Conservation (phyloP, 2,888 invertebrate genomes). For the Tubulanus polymorphus region DNA sequence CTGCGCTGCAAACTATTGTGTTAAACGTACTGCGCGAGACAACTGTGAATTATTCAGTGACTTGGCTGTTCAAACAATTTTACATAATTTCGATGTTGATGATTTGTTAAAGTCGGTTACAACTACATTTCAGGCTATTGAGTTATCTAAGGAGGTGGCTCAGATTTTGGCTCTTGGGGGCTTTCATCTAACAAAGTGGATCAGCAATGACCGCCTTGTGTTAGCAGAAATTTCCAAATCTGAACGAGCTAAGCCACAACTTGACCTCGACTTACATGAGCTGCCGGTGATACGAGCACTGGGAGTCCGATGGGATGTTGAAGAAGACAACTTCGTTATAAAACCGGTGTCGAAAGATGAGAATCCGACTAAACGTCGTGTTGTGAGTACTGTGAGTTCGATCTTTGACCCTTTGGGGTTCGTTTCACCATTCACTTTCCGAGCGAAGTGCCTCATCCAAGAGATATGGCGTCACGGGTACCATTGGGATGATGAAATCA, state of each 20-base stretch:
- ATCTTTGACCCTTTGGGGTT: slow-evolving; percentile 1
- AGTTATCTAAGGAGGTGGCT: background rate
- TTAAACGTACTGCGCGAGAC: background rate
- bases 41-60: background rate
- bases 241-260: background rate
- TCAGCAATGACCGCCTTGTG: background rate
- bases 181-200: background rate
- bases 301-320: too few species aligned
- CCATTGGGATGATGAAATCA: background rate
- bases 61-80: background rate
- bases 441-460: slow-evolving; percentile 1
- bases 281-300: too few species aligned
- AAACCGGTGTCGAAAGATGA: too few species aligned
- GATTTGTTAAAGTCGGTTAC: background rate
- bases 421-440: background rate
- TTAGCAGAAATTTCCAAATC: background rate
- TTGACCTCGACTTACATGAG: too few species aligned
- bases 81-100: background rate
- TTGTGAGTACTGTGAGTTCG: background rate
- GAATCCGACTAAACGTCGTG: background rate
- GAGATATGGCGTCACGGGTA: background rate
- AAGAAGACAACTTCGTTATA: too few species aligned
- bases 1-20: background rate
- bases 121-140: background rate
- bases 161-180: background rate